These are phyloP conservation scores for Psettodes erumei DNA, from an alignment of 2,113 vertebrate species.

Conservation along the genomic window DNA sequence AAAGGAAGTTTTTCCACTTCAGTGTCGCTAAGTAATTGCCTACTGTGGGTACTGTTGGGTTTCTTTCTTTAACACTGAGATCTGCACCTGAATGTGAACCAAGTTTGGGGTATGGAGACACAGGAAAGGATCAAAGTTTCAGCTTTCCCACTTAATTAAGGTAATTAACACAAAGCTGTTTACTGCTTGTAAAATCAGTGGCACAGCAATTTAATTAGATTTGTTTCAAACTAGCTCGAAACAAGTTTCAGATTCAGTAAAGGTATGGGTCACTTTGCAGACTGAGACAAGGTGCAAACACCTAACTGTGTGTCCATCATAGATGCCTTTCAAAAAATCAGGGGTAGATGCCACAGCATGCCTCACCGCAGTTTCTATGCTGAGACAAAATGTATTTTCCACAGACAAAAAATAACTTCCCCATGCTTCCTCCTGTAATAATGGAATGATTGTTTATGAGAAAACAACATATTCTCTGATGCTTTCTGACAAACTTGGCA, in stretches of 20 bases:
- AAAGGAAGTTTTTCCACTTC: too few species aligned
- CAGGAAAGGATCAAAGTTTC: too few species aligned
- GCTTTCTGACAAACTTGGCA: neutral
- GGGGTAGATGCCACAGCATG: neutral
- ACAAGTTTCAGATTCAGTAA: neutral
- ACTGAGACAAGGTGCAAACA: conserved; percentile 5
- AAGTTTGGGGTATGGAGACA: too few species aligned
- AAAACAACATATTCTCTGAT: conserved; percentile 20
- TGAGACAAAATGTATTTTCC: conserved; percentile 24
- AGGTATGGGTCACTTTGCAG: neutral
- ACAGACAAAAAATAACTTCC: conserved; percentile 1
- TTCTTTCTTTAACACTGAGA: too few species aligned
- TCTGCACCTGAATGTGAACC: too few species aligned
- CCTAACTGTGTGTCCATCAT: neutral
- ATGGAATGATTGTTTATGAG: conserved; percentile 35
- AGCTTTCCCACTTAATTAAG: too few species aligned
- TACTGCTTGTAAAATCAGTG: conserved; percentile 1
- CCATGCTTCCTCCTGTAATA: neutral
- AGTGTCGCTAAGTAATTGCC: too few species aligned
- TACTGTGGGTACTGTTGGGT: too few species aligned
- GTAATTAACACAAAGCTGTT: too few species aligned
- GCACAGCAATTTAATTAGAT: conserved; percentile 14
- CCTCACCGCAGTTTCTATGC: conserved; percentile 7
- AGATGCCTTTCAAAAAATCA: conserved; percentile 19
- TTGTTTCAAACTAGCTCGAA: neutral